Percentiles rank a stretch among this genome's conserved stretches.
Evolutionary conservation across 1,140 invertebrate genomes (phyloP).

Genomic region (Nomia melanderi): DNA sequence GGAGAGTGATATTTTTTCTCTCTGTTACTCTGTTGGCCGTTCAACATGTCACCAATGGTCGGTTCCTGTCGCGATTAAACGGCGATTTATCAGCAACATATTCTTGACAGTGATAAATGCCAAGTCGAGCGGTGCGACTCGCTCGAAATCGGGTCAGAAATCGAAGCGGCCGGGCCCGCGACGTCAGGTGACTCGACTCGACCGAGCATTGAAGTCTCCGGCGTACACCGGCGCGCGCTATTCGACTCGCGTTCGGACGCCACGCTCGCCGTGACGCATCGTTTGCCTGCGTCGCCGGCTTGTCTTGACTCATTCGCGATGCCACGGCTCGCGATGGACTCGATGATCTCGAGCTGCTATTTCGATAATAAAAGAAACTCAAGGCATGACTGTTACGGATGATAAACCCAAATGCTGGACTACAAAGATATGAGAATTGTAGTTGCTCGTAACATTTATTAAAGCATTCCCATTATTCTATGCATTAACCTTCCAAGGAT

Average conservation of each 20-base stretch:
- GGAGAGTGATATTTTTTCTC: constrained; percentile 45
- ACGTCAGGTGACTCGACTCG: constrained; percentile 21
- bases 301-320: background rate
- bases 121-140: background rate
- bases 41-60: constrained; percentile 26
- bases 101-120: constrained; percentile 57
- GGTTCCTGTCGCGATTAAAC: constrained; percentile 55
- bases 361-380: background rate
- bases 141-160: constrained; percentile 48
- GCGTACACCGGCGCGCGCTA: no score
- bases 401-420: no score
- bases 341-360: background rate
- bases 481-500: no score
- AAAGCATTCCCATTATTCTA: no score
- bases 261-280: constrained; percentile 3
- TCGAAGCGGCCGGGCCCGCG: constrained; percentile 31
- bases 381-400: background rate
- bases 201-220: background rate
- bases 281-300: background rate
- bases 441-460: no score
- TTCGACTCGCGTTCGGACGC: no score
- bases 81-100: constrained; percentile 54
- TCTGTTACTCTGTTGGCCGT: background rate
- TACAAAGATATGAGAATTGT: no score
- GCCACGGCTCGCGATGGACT: background rate